Base-by-base conservation (phyloP, 2,113 vertebrate species). In the Oryzias melastigma region DNA sequence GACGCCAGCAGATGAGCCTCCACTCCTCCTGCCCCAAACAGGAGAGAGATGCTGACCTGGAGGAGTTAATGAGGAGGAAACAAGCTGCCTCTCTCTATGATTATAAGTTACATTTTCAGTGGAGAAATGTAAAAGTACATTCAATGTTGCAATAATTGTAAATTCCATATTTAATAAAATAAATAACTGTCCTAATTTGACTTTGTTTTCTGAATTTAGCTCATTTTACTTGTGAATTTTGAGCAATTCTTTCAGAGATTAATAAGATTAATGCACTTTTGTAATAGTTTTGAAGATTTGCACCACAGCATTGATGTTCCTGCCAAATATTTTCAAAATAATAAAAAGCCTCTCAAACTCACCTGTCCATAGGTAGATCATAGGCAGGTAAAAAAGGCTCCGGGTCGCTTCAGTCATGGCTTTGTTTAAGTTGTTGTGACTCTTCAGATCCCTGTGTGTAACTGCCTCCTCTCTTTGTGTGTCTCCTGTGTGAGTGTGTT, bases 311-410 rank as follows among this genome's bases (percentile, higher is more conserved):
- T 3, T 17, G 16, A 25, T 65, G 24, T 50, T 52, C 0, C 12
- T 15, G 5, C 7, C 10, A 10, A 35, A 14, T 43, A 7, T 42
- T 64, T 62, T 0, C 55, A n/a, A 40, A 57, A 47, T 3, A 63
- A 19, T 44, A 29, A 46, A 40, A n/a, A 5, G 15, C 52, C 25
- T 19, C 57, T 59, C 44, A 0, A 1, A 45, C 82, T 76, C 62
- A 89, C 88, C 86, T 66, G 81, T 77, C 78, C 83, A 85, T 19
- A 88, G 52, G 48, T 68, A 88, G 61, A 88, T 77, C 44, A 89
- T 75, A 7, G 74, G 83, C 22, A 89, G 74, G 73, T 85, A 87
- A 55, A 88, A 64, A 7, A 87, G 50, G 54, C 75, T 51, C 19
- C 70, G 78, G 51, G 67, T 19, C 27, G 79, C 22, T 41, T 82